A percentile compares a stretch with the other conserved stretches of the same genome.
phyloP scores from a whole-genome alignment of 1,140 invertebrate species.

The Aphelenchoides besseyi region DNA sequence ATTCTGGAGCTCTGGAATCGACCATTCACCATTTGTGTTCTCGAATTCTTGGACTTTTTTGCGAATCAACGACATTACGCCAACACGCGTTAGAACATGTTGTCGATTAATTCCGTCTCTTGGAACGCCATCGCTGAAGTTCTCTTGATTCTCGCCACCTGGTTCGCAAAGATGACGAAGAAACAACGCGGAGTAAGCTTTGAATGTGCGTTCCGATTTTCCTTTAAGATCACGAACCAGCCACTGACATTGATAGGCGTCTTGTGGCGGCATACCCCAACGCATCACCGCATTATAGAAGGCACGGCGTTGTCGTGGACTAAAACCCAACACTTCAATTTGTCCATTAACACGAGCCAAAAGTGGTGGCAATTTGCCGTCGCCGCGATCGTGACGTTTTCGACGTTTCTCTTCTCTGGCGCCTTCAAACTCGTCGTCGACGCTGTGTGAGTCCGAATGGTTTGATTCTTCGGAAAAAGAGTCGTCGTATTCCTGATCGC shows the following conservation, averaged over 20 bases:
- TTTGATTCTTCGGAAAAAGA: constrained; percentile 1
- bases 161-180: constrained; percentile 98
- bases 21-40: constrained; percentile 91
- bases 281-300: constrained; percentile 99
- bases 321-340: constrained; percentile 96
- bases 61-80: constrained; percentile 73
- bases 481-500: background rate
- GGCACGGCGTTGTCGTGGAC: constrained; percentile 92
- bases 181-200: constrained; percentile 94
- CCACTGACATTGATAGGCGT: constrained; percentile 97
- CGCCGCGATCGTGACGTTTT: constrained; percentile 80
- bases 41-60: constrained; percentile 96
- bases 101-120: constrained; percentile 91
- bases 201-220: constrained; percentile 95
- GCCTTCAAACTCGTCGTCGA: constrained; percentile 16
- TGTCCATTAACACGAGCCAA: constrained; percentile 91
- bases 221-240: constrained; percentile 68
- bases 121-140: constrained; percentile 96
- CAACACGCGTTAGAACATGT: constrained; percentile 93
- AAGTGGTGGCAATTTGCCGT: constrained; percentile 90
- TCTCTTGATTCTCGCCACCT: constrained; percentile 91
- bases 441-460: background rate
- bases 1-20: constrained; percentile 73
- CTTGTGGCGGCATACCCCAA: constrained; percentile 97
- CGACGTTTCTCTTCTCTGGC: constrained; percentile 11